These are phyloP conservation scores for Megalops cyprinoides DNA, from an alignment of 2,797 vertebrate genomes.

Conservation along the genomic window DNA sequence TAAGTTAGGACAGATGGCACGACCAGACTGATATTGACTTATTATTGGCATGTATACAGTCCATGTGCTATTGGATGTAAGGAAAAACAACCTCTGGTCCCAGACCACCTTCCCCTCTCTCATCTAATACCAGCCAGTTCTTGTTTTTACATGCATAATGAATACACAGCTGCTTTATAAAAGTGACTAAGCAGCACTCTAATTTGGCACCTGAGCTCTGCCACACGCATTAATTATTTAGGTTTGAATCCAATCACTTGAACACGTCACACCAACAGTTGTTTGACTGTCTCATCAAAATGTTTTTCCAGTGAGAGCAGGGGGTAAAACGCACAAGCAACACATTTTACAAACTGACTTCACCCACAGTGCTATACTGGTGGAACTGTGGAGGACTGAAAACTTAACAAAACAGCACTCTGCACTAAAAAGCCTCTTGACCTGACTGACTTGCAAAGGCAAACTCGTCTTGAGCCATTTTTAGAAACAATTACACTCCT, in stretches of 20 bases:
- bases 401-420: slow-evolving; percentile 9
- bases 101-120: slow-evolving; percentile 21
- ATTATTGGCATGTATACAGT: neutral
- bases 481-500: too few relatives aligned
- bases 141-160: slow-evolving; percentile 37
- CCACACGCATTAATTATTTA: slow-evolving; percentile 51
- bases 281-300: neutral
- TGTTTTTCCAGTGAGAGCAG: slow-evolving; percentile 47
- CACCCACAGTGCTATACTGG: neutral
- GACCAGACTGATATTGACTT: neutral
- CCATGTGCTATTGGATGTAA: neutral
- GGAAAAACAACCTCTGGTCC: neutral
- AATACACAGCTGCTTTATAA: slow-evolving; percentile 36
- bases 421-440: too few relatives aligned
- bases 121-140: slow-evolving; percentile 18
- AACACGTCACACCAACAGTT: neutral
- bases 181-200: slow-evolving; percentile 3
- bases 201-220: too few relatives aligned
- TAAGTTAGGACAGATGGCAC: neutral
- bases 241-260: slow-evolving; percentile 30
- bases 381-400: neutral
- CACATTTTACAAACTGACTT: neutral
- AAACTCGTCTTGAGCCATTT: too few relatives aligned
- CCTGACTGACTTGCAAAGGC: too few relatives aligned
- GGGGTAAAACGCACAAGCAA: slow-evolving; percentile 28